A percentile compares a stretch with the other conserved stretches of the same genome.
Evolutionary conservation across 2,888 invertebrate species (phyloP).

Genomic region (Andrena flavipes): DNA sequence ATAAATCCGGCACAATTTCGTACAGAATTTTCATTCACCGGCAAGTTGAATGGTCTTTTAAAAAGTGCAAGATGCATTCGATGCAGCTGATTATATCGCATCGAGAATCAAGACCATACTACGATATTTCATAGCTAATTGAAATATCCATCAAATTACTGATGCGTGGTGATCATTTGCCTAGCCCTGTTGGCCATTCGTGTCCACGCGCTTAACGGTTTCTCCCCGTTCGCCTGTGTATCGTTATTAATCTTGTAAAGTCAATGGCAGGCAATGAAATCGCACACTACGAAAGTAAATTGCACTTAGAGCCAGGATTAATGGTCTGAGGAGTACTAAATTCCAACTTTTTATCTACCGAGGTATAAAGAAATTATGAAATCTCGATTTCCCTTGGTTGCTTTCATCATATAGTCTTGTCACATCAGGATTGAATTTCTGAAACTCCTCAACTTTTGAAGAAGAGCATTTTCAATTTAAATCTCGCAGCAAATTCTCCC

Average conservation of each 20-base stretch:
- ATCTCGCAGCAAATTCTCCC: not conserved
- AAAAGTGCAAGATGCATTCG: too few species aligned
- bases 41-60: too few species aligned
- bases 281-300: not conserved
- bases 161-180: not conserved
- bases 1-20: not conserved
- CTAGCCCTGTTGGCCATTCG: not conserved
- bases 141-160: not conserved
- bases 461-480: not conserved
- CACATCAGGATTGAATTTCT: not conserved
- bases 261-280: not conserved
- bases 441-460: not conserved
- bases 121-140: not conserved
- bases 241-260: constrained; percentile 2
- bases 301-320: not conserved
- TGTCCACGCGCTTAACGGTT: not conserved
- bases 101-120: too few species aligned
- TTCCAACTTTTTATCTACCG: constrained; percentile 1
- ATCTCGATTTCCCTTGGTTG: too few species aligned
- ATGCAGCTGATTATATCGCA: not conserved
- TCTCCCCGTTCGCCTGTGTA: not conserved
- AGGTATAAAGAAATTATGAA: not conserved
- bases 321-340: not conserved
- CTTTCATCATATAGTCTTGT: too few species aligned
- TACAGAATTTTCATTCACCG: not conserved